A percentile compares a stretch with the other conserved stretches of the same genome.
phyloP scores from a whole-genome alignment of 2,888 invertebrate genomes.

The Polietes domitor region DNA sequence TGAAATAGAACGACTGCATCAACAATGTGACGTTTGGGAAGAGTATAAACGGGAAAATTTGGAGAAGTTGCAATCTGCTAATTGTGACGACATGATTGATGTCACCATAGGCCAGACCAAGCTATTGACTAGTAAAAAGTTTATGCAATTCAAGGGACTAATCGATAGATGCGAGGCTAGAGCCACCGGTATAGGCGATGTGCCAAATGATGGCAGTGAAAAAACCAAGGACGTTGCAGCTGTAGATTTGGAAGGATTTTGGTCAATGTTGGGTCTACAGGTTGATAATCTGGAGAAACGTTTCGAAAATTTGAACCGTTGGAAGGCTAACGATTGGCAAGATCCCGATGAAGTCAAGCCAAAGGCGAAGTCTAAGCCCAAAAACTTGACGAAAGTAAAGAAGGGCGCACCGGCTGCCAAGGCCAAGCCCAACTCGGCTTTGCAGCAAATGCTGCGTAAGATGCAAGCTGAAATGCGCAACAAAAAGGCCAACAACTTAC shows the following conservation, averaged over 20 bases:
- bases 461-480: slow-evolving; percentile 71
- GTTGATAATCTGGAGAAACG: slow-evolving; percentile 78
- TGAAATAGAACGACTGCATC: slow-evolving; percentile 81
- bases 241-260: slow-evolving; percentile 87
- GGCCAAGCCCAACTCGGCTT: slow-evolving; percentile 70
- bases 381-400: slow-evolving; percentile 61
- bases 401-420: slow-evolving; percentile 58
- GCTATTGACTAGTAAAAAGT: slow-evolving; percentile 87
- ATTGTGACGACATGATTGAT: slow-evolving; percentile 83
- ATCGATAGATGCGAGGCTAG: slow-evolving; percentile 80
- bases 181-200: slow-evolving; percentile 65
- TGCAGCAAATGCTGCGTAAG: slow-evolving; percentile 73
- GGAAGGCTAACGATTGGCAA: slow-evolving; percentile 76
- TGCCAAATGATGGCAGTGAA: slow-evolving; percentile 72
- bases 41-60: slow-evolving; percentile 74
- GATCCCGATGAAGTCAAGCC: slow-evolving; percentile 74
- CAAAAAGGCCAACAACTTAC: slow-evolving; percentile 62
- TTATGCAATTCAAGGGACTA: slow-evolving; percentile 86
- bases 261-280: slow-evolving; percentile 85
- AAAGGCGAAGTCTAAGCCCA: slow-evolving; percentile 66
- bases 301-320: slow-evolving; percentile 74
- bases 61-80: slow-evolving; percentile 77
- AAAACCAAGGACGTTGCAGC: slow-evolving; percentile 76
- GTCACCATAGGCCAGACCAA: slow-evolving; percentile 89
- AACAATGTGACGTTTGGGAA: slow-evolving; percentile 82